Evolutionary conservation across 2,888 invertebrate species (phyloP).

Genomic region (Ichneumoninae sp.): DNA sequence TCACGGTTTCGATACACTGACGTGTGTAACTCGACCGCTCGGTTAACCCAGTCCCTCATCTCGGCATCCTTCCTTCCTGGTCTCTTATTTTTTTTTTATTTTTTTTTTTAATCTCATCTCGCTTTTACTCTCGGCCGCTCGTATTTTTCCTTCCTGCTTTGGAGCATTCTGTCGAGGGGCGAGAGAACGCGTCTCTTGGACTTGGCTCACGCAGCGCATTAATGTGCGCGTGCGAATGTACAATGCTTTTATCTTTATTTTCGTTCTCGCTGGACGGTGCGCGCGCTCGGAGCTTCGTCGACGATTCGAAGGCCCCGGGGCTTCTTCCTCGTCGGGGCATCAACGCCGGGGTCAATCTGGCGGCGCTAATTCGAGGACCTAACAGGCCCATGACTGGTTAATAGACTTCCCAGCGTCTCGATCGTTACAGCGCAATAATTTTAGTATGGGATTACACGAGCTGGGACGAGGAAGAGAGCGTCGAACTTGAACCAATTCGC

Average conservation of each 20-base stretch:
- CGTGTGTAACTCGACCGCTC: conserved; percentile 71
- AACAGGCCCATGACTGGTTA: conserved; percentile 72
- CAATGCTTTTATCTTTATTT: conserved; percentile 30
- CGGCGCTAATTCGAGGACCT: conserved; percentile 77
- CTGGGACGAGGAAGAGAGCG: conserved; percentile 1
- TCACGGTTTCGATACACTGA: conserved; percentile 69
- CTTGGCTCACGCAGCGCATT: conserved; percentile 27
- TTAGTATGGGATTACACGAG: conserved; percentile 23
- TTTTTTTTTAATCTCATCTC: background rate
- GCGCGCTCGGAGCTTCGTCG: conserved; percentile 46
- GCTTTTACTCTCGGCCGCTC: conserved; percentile 26
- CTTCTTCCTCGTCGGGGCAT: conserved; percentile 55
- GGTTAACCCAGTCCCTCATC: conserved; percentile 72
- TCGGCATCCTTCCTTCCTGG: conserved; percentile 25
- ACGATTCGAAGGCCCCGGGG: conserved; percentile 73
- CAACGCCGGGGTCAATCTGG: conserved; percentile 77
- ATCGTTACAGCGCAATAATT: conserved; percentile 61
- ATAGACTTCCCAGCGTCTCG: conserved; percentile 68
- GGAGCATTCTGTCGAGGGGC: background rate
- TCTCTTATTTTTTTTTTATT: background rate
- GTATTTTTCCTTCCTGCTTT: conserved; percentile 15
- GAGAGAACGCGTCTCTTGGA: conserved; percentile 7
- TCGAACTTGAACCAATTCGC: conserved; percentile 31
- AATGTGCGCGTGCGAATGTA: conserved; percentile 49
- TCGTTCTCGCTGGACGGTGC: conserved; percentile 19